phyloP scores from a whole-genome alignment of 2,888 invertebrate genomes.

The Himalopsyche japonica region DNA sequence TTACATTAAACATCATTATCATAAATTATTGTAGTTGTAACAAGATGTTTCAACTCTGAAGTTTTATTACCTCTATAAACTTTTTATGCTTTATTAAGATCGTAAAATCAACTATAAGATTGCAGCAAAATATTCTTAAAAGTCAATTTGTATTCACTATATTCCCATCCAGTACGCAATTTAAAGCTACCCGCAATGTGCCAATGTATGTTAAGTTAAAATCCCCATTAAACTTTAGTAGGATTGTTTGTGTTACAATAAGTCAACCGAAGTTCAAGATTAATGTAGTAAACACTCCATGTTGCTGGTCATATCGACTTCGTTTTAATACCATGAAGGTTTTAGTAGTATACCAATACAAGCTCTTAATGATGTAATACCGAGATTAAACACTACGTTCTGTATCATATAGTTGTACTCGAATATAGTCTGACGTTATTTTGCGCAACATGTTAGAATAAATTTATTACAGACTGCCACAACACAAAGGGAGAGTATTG shows the following conservation, averaged over 20 bases:
- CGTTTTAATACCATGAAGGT: not conserved
- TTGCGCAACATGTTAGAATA: no score
- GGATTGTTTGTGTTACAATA: not conserved
- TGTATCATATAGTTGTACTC: no score
- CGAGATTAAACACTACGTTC: not conserved
- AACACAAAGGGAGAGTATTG: no score
- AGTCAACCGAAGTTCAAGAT: not conserved
- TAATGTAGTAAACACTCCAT: not conserved
- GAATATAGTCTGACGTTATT: no score
- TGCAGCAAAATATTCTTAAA: no score
- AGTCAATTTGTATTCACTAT: not conserved
- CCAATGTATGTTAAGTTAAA: not conserved
- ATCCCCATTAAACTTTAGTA: not conserved
- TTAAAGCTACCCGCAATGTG: not conserved
- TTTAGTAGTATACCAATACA: not conserved
- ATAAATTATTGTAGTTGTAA: no score
- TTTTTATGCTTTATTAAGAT: no score
- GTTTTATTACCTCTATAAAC: no score
- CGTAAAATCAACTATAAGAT: no score
- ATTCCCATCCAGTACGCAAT: not conserved
- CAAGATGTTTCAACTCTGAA: no score
- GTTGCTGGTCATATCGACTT: not conserved
- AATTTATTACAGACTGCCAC: no score
- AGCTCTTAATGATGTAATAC: not conserved
- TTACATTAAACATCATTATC: no score